A percentile compares a stretch with the other conserved stretches of the same genome.
These are phyloP conservation scores for Diadegma fenestrale DNA, from an alignment of 2,888 invertebrate genomes.

Conservation along the genomic window DNA sequence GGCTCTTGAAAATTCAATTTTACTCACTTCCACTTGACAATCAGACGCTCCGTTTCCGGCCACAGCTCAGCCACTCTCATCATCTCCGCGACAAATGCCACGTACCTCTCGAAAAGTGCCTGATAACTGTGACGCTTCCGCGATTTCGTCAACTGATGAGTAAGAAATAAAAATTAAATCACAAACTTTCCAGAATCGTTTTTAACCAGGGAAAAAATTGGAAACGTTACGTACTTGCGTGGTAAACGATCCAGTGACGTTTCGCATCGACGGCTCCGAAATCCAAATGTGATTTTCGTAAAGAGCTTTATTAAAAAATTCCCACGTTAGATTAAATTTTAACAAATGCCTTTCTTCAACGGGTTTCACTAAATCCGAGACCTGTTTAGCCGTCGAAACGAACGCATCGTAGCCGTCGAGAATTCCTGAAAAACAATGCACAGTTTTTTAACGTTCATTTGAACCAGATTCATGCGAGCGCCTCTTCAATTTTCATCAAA, in stretches of 20 bases:
- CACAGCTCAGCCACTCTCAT: slow-evolving; percentile 86
- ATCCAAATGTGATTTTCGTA: slow-evolving; percentile 86
- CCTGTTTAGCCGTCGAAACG: slow-evolving; percentile 87
- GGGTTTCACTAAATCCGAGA: slow-evolving; percentile 87
- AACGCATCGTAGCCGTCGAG: slow-evolving; percentile 88
- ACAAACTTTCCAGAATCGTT: slow-evolving; percentile 3
- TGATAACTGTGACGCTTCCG: slow-evolving; percentile 82
- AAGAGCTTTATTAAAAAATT: slow-evolving; percentile 89
- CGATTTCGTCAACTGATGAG: slow-evolving; percentile 79
- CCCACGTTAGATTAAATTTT: slow-evolving; percentile 89
- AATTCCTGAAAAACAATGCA: slow-evolving; percentile 83
- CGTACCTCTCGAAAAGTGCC: slow-evolving; percentile 85
- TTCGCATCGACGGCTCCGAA: slow-evolving; percentile 86
- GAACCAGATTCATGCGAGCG: background rate
- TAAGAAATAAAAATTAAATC: slow-evolving; percentile 47
- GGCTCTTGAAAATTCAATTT: background rate
- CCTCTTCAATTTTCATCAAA: background rate
- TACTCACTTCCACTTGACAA: slow-evolving; percentile 84
- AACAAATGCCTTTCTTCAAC: slow-evolving; percentile 88
- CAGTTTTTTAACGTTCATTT: background rate
- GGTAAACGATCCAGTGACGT: slow-evolving; percentile 72
- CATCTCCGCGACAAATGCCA: slow-evolving; percentile 87
- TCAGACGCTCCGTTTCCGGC: slow-evolving; percentile 86
- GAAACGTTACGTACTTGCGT: slow-evolving; percentile 82
- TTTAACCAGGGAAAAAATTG: background rate